phyloP scores from a whole-genome alignment of 2,888 invertebrate genomes.

The Drosophila rubida region DNA sequence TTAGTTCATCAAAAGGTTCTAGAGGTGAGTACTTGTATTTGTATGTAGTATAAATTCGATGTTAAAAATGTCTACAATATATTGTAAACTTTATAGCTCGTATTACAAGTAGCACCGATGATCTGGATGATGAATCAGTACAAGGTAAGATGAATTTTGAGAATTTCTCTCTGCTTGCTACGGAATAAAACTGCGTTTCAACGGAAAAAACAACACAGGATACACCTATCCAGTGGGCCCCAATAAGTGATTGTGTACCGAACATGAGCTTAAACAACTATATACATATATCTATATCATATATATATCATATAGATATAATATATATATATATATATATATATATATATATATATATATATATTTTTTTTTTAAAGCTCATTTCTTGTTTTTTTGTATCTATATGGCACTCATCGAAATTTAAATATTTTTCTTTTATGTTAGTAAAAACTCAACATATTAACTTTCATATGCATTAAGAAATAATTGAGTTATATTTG shows the following conservation, averaged over 20 bases:
- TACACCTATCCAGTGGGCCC: conserved; percentile 5
- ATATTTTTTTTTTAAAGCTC: background rate
- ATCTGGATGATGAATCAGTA: conserved; percentile 87
- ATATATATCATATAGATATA: too few relatives aligned
- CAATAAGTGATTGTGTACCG: conserved; percentile 22
- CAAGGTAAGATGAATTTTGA: conserved; percentile 85
- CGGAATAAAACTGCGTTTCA: conserved; percentile 78
- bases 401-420: background rate
- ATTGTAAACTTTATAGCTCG: conserved; percentile 86
- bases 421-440: background rate
- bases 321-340: too few relatives aligned
- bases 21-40: conserved; percentile 84
- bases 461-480: background rate
- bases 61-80: background rate
- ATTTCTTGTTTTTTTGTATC: background rate
- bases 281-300: background rate
- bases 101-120: conserved; percentile 93
- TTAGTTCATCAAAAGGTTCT: conserved; percentile 85
- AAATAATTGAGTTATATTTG: conserved; percentile 6
- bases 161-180: conserved; percentile 85
- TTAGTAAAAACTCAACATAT: background rate
- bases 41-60: background rate
- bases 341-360: too few relatives aligned
- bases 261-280: conserved; percentile 6
- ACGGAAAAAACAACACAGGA: conserved; percentile 18